These are phyloP conservation scores for Barypeithes pellucidus DNA, from an alignment of 2,888 invertebrate species.

Conservation along the genomic window DNA sequence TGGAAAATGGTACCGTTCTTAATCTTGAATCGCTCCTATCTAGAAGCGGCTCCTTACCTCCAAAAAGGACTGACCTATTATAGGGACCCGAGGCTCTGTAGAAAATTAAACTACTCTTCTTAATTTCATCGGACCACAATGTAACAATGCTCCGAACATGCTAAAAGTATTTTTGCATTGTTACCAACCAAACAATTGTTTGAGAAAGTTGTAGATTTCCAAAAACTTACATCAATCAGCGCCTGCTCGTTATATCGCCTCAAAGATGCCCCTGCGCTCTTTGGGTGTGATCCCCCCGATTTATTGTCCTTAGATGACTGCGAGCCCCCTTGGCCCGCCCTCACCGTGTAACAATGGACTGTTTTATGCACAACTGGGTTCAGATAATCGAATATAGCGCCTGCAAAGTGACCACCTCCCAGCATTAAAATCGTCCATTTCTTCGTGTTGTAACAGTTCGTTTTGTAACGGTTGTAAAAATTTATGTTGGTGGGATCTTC, in stretches of 20 bases:
- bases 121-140: conserved; percentile 79
- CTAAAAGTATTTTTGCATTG: conserved; percentile 68
- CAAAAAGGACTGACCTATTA: conserved; percentile 82
- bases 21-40: conserved; percentile 77
- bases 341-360: conserved; percentile 87
- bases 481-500: conserved; percentile 58
- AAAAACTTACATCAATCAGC: conserved; percentile 66
- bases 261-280: conserved; percentile 87
- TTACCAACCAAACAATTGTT: too few species aligned
- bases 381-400: conserved; percentile 75
- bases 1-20: conserved; percentile 85
- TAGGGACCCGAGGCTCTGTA: conserved; percentile 83
- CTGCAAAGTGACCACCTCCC: conserved; percentile 89
- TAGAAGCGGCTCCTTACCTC: conserved; percentile 81
- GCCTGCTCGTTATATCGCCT: conserved; percentile 86
- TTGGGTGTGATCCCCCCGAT: conserved; percentile 76
- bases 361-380: conserved; percentile 81
- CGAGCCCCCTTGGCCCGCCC: conserved; percentile 87
- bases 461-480: conserved; percentile 56
- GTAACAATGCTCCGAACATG: conserved; percentile 83
- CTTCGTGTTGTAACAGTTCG: conserved; percentile 65
- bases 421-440: conserved; percentile 86
- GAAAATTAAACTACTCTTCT: conserved; percentile 80
- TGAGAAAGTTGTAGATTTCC: too few species aligned
- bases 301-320: conserved; percentile 80